phyloP scores from a whole-genome alignment of 2,888 invertebrate species.

The Pyrocoelia pectoralis region DNA sequence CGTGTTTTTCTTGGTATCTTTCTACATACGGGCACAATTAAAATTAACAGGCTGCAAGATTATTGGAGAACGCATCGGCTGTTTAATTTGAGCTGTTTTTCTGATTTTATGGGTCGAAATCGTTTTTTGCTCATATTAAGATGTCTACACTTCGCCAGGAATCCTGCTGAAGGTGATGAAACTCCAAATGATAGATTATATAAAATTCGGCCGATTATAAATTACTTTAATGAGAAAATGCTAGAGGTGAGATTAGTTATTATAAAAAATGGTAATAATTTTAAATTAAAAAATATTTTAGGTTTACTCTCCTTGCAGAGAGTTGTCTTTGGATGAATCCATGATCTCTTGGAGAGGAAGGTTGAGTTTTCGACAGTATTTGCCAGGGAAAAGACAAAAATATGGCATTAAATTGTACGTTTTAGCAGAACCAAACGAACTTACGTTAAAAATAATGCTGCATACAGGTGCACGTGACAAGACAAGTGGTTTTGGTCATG shows the following conservation, averaged over 20 bases:
- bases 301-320: too few species aligned
- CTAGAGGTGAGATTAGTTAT: too few species aligned
- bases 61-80: background rate
- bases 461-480: constrained; percentile 14
- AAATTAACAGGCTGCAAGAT: background rate
- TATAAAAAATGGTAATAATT: too few species aligned
- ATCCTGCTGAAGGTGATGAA: background rate
- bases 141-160: constrained; percentile 6
- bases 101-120: constrained; percentile 5
- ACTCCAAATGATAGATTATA: constrained; percentile 7
- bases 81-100: background rate
- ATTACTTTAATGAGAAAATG: constrained; percentile 20
- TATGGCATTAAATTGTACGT: constrained; percentile 45
- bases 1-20: background rate
- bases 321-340: constrained; percentile 39
- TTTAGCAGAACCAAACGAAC: constrained; percentile 33
- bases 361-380: constrained; percentile 42
- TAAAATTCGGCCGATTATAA: constrained; percentile 23
- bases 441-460: background rate
- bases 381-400: constrained; percentile 38
- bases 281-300: too few species aligned
- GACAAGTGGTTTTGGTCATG: constrained; percentile 43
- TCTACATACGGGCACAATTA: background rate
- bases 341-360: constrained; percentile 42
- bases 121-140: constrained; percentile 11